Base-by-base conservation (phyloP, 2,888 invertebrate species). In the Xestoiulus laeticollis region DNA sequence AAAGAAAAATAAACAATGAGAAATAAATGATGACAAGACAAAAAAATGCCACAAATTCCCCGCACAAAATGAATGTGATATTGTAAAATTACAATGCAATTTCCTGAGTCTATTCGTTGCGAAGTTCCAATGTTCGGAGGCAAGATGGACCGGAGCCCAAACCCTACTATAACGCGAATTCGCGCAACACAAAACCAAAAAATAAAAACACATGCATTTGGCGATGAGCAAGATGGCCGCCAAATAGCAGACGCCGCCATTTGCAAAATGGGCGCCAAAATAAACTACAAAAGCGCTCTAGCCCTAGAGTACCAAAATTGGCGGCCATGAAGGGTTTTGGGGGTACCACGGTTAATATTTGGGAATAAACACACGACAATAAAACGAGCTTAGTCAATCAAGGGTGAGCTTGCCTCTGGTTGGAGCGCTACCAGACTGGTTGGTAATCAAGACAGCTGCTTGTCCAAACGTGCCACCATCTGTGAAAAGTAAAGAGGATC, bases 341-440 rank as follows among this genome's bases (percentile, higher is more conserved):
- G 38, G 68, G 59, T 8, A 68, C 22, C 68, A 68, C 8, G 68
- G 68, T 68, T 68, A 68, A 26, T 26, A 68, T 26, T 68, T 68
- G 68, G 26, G n/a, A 68, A 68, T 68, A 26, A 22, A 68, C 68
- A 68, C 68, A 68, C 68, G 68, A 68, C 68, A 68, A 68, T 68
- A 68, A 68, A 68, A 68, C 68, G 68, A 68, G 68, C 68, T 68
- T 68, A 68, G 68, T 68, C 68, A 68, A 68, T 68, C 43, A 84
- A 84, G 43, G 43, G 33, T 84, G 84, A 84, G 38, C 84, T 84
- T 84, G 84, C 84, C 84, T 84, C 84, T 84, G 22, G 84, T 84
- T 84, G 84, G 84, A 84, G 84, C 84, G 84, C 84, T 84, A 84
- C 84, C 84, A 84, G 38, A 84, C 84, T 84, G 84, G 84, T 84